Base-by-base conservation (phyloP, 2,888 invertebrate genomes). In the Platynereis dumerilii region DNA sequence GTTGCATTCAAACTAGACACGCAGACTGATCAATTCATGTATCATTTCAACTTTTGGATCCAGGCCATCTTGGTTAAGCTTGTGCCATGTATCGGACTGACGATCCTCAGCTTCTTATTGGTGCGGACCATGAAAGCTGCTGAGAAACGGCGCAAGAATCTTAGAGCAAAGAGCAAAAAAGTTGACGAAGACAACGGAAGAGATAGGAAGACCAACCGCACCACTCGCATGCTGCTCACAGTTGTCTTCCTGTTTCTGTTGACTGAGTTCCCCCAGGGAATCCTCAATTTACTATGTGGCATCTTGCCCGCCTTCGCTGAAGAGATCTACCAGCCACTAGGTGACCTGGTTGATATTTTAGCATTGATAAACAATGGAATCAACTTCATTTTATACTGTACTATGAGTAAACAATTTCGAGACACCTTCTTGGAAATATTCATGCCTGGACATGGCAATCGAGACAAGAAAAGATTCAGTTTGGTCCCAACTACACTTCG, bases 41-140 rank as follows among this genome's bases (percentile, higher is more conserved):
- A 75, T 62, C 79, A 83, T 60, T 88, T 92, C 69, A 95, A n/a
- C n/a, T n/a, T n/a, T n/a, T n/a, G n/a, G n/a, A n/a, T n/a, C n/a
- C n/a, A n/a, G n/a, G n/a, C n/a, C 82, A 92, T 96, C 5, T 90
- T 96, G 69, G 91, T 96, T 71, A 96, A 96, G 85, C 86, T 96
- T 61, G 90, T 95, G 72, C 96, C 96, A 7, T 94, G 96, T 82
- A 87, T 94, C 67, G 90, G 92, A 1, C 86, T 97, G 55, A 95
- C 95, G 0, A 89, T 93, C 17, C 81, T 86, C 58, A 85, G 85
- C 60, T 75, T 83, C 29, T 74, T 86, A 15, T 76, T 86, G 5
- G 78, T 85, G 7, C 74, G 79, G 60, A 84, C 85, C 28, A n/a
- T n/a, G n/a, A n/a, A n/a, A n/a, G n/a, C n/a, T n/a, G n/a, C n/a